These are phyloP conservation scores for Neocrepidodera transversa DNA, from an alignment of 2,888 invertebrate genomes.

Conservation along the genomic window DNA sequence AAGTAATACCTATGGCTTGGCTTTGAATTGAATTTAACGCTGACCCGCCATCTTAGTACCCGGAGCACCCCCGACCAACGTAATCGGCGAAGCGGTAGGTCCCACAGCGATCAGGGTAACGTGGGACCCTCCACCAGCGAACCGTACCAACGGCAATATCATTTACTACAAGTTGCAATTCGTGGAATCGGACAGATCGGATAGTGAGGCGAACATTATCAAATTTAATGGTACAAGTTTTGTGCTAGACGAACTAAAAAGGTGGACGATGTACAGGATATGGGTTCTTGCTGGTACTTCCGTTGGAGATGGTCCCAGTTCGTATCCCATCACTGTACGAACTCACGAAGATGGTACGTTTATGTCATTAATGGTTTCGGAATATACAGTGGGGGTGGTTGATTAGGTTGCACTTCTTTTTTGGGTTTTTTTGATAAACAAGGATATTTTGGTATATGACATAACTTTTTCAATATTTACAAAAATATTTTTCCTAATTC, in stretches of 20 bases:
- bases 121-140: constrained; percentile 92
- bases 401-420: constrained; percentile 8
- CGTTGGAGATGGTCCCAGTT: constrained; percentile 94
- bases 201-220: constrained; percentile 83
- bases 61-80: constrained; percentile 94
- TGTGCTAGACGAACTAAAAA: constrained; percentile 86
- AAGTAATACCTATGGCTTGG: constrained; percentile 13
- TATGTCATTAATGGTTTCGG: constrained; percentile 34
- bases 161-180: constrained; percentile 94
- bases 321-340: constrained; percentile 89
- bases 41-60: constrained; percentile 75
- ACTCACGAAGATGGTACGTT: constrained; percentile 99
- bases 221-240: constrained; percentile 81
- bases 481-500: no score
- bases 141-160: constrained; percentile 91
- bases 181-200: constrained; percentile 84
- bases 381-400: constrained; percentile 20
- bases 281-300: constrained; percentile 96
- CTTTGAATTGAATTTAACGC: constrained; percentile 20
- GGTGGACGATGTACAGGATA: constrained; percentile 96
- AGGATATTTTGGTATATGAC: constrained; percentile 14
- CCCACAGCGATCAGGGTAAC: constrained; percentile 88
- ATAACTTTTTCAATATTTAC: neutral
- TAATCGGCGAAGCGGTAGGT: constrained; percentile 86
- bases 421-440: constrained; percentile 4